These are phyloP conservation scores for Herminia tarsipennalis DNA, from an alignment of 2,888 invertebrate species.

Conservation along the genomic window DNA sequence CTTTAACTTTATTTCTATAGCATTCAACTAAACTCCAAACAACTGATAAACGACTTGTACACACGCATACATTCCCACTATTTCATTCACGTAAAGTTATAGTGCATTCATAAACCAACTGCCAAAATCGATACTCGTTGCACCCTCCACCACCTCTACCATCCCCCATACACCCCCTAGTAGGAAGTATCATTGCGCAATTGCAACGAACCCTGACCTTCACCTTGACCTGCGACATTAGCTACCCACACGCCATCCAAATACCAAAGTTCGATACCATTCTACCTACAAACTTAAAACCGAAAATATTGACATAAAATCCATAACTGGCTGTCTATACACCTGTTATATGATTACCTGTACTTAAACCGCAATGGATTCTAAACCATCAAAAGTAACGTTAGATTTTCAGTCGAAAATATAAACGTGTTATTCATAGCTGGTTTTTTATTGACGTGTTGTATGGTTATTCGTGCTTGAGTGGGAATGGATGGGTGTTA, in stretches of 20 bases:
- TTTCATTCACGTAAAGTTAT: constrained; percentile 9
- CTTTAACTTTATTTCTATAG: too few species aligned
- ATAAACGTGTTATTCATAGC: too few species aligned
- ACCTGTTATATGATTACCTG: background rate
- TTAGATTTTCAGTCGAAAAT: too few species aligned
- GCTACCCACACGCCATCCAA: constrained; percentile 48
- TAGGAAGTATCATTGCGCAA: constrained; percentile 52
- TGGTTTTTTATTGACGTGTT: too few species aligned
- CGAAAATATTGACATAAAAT: constrained; percentile 1
- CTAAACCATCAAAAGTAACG: background rate
- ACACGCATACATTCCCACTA: background rate
- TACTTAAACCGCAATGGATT: constrained; percentile 17
- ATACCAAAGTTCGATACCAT: constrained; percentile 57
- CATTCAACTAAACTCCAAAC: too few species aligned
- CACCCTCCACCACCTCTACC: constrained; percentile 4
- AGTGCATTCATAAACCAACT: constrained; percentile 21
- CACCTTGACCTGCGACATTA: constrained; percentile 55
- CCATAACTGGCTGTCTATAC: constrained; percentile 8
- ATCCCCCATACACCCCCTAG: constrained; percentile 9
- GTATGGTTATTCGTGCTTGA: too few species aligned
- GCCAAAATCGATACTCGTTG: constrained; percentile 43
- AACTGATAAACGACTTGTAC: too few species aligned
- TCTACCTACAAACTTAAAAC: constrained; percentile 4
- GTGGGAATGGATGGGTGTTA: too few species aligned
- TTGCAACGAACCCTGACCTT: constrained; percentile 60